A percentile compares a stretch with the other conserved stretches of the same genome.
phyloP scores from a whole-genome alignment of 1,140 invertebrate genomes.

The Elymnias hypermnestra region DNA sequence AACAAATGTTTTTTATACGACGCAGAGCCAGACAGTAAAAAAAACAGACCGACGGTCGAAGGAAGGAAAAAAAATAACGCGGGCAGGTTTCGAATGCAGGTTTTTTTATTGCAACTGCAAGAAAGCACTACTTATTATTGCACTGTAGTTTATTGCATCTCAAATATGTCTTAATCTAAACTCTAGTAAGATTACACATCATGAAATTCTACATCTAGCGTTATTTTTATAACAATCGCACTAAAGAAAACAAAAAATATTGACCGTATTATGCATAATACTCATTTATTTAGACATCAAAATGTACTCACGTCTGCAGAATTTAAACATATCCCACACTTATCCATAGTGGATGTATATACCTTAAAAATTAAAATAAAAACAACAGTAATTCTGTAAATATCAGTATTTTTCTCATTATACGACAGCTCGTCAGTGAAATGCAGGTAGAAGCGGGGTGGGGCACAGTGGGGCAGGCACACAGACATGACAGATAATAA shows the following conservation, averaged over 20 bases:
- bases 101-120: conserved; percentile 51
- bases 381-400: conserved; percentile 45
- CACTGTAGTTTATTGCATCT: conserved; percentile 2
- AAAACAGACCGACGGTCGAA: conserved; percentile 55
- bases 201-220: conserved; percentile 28
- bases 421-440: conserved; percentile 53
- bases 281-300: conserved; percentile 22
- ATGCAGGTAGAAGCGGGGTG: conserved; percentile 51
- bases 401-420: conserved; percentile 54
- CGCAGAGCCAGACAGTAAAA: conserved; percentile 67
- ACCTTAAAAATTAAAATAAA: conserved; percentile 31
- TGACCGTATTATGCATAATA: conserved; percentile 36
- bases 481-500: too few relatives aligned
- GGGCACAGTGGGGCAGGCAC: conserved; percentile 42
- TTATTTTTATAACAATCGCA: conserved; percentile 61
- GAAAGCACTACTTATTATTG: conserved; percentile 24
- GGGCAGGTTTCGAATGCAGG: conserved; percentile 67
- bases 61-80: conserved; percentile 66
- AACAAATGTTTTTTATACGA: conserved; percentile 59
- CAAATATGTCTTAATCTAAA: conserved; percentile 5
- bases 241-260: conserved; percentile 71
- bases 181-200: conserved; percentile 10
- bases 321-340: conserved; percentile 65
- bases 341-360: conserved; percentile 49
- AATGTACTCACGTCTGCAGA: conserved; percentile 54